A percentile compares a stretch with the other conserved stretches of the same genome.
These are phyloP conservation scores for Apamea crenata DNA, from an alignment of 2,888 invertebrate species.

Conservation along the genomic window DNA sequence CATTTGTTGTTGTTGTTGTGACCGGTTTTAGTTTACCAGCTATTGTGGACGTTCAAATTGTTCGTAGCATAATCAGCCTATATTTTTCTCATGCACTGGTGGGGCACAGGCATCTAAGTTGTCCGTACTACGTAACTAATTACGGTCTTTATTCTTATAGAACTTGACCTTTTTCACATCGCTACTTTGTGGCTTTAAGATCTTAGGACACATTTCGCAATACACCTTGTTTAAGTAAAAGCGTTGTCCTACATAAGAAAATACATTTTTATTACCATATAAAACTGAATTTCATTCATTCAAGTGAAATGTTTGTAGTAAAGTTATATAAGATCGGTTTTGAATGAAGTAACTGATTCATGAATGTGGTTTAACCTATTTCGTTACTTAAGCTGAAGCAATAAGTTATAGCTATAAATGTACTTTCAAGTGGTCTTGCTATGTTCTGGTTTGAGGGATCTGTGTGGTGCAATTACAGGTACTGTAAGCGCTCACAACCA, in stretches of 20 bases:
- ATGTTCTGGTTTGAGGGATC: background rate
- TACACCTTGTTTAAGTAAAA: conserved; percentile 38
- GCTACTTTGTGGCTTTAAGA: background rate
- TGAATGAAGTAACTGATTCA: conserved; percentile 8
- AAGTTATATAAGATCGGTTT: conserved; percentile 29
- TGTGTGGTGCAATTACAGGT: background rate
- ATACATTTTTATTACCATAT: conserved; percentile 33
- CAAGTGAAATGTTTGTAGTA: conserved; percentile 26
- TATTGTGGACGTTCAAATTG: background rate
- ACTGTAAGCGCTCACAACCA: background rate
- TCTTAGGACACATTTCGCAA: conserved; percentile 40
- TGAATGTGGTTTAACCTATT: background rate
- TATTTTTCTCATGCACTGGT: background rate
- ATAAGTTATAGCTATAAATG: background rate
- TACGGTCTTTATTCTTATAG: background rate
- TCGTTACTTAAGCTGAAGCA: background rate
- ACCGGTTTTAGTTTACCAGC: background rate
- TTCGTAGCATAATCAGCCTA: no score
- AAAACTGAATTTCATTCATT: conserved; percentile 40
- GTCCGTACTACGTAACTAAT: background rate
- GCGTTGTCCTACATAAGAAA: conserved; percentile 40
- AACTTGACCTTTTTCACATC: conserved; percentile 13
- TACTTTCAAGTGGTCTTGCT: background rate
- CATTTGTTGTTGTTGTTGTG: no score
- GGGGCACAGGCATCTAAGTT: background rate